Evolutionary conservation across 2,113 vertebrate species (phyloP), one percentile per base, ranked within the genome.

Genomic region (Thymallus thymallus): DNA sequence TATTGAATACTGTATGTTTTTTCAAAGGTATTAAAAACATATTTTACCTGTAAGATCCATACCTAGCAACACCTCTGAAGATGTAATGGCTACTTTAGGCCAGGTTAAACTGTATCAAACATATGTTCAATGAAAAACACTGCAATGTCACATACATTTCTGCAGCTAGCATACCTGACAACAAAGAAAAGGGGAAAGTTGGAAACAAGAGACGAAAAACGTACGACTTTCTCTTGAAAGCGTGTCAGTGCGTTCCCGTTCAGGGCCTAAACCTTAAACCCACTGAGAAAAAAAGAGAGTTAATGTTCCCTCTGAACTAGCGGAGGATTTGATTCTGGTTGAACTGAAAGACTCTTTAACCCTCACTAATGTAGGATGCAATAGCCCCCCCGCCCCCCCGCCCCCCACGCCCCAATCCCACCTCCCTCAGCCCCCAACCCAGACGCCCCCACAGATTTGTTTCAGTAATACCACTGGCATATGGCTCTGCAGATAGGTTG

Each of bases 391-490:
- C 29, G 16, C 3, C 24, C 13, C 7, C 12, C 63, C 9, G 14
- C 4, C 24, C 1, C 24, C 29, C 32, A 16, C 32, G 6, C 14
- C 10, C 23, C 24, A 64, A 64, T 30, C n/a, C 30, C 6, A 30
- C 6, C 65, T 14, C 20, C 16, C 65, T 4, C 18, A 67, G 30
- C 6, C 20, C 29, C 65, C 29, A 3, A 24, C 7, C 65, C 62
- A 26, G 24, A 23, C 24, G 2, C 62, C 23, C 62, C 62, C 23
- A 14, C 62, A 64, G 62, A 30, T 64, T 64, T 64, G 62, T 23
- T 64, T 70, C 55, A 60, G 60, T 79, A 71, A 74, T 69, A 70
- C 61, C 46, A 66, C 26, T 16, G 69, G 32, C 64, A 61, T 12
- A 35, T 55, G 45, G 66, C 26, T 51, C 4, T 12, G 58, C 65